Base-by-base conservation (phyloP, 1,140 invertebrate genomes). In the Heterodera schachtii region DNA sequence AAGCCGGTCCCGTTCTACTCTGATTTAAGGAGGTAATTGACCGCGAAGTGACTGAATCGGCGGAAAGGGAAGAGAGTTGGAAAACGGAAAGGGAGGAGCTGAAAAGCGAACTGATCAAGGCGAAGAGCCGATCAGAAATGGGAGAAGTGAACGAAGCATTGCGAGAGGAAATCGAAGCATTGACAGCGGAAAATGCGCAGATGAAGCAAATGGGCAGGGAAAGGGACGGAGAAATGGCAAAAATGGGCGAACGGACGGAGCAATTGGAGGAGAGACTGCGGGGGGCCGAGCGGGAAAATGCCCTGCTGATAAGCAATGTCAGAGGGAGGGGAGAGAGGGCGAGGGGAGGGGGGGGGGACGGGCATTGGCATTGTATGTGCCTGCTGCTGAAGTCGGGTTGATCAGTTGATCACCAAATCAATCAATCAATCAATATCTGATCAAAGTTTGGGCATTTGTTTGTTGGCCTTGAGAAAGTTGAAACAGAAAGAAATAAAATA, bases 61-160 rank as follows among this genome's bases (percentile, higher is more conserved):
- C 87, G 16, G 87, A 89, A 76, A 82, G 85, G 19, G 87, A 89
- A 76, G 87, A 89, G 79, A 87, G 86, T 76, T 89, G 87, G 87
- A 84, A 90, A 75, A 70, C 81, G 60, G 86, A 89, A 67, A 73
- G 85, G 13, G 79, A 87, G 13, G 66, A 71, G 31, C 78, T 88
- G n/a, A 86, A 84, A 52, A 82, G 86, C 31, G 88, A 88, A 60
- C 44, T 90, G n/a, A 83, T 60, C 47, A 41, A 13, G 21, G 74
- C 90, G 19, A 84, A 46, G 87, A 90, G 21, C 69, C 84, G 69
- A 88, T 85, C 19, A 89, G 87, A 82, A 49, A 69, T 83, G 13
- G 77, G 80, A 47, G 81, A 82, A 21, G 80, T 81, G 41, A 88
- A 86, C 76, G 87, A 90, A 47, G 86, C 88, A 9, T 90, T 89